Evolutionary conservation across 2,113 vertebrate genomes (phyloP).

Genomic region (Platysternon megacephalum): DNA sequence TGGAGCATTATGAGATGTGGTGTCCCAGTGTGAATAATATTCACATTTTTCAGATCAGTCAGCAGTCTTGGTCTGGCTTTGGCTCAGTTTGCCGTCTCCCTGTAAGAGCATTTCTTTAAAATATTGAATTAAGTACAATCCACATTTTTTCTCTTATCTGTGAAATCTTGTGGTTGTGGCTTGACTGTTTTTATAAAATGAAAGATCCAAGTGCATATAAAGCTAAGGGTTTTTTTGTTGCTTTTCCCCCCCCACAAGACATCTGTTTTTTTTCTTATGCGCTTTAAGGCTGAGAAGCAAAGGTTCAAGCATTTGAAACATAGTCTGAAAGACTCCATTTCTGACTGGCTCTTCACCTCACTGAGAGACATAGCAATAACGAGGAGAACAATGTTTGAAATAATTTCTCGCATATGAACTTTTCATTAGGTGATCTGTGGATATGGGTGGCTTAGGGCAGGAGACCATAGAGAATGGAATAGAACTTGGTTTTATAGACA

Average conservation of each 20-base stretch:
- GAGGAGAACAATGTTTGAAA: conserved; percentile 8
- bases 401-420: neutral
- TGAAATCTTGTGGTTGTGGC: conserved; percentile 84
- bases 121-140: conserved; percentile 86
- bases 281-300: conserved; percentile 62
- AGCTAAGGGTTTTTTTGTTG: conserved; percentile 53
- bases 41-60: conserved; percentile 85
- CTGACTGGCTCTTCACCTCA: conserved; percentile 58
- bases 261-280: conserved; percentile 69
- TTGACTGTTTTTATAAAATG: conserved; percentile 84
- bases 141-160: conserved; percentile 84
- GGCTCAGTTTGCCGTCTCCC: conserved; percentile 76
- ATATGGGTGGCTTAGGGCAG: neutral
- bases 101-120: conserved; percentile 80
- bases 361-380: neutral
- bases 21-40: conserved; percentile 84
- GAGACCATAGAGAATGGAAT: neutral
- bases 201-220: conserved; percentile 84
- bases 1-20: conserved; percentile 81
- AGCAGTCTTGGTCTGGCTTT: conserved; percentile 82
- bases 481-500: conserved; percentile 7
- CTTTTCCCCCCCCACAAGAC: conserved; percentile 65
- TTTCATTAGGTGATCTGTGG: neutral
- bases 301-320: conserved; percentile 64
- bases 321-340: conserved; percentile 52